A percentile compares a stretch with the other conserved stretches of the same genome.
phyloP scores from a whole-genome alignment of 2,888 invertebrate genomes.

The Meghimatium bilineatum region DNA sequence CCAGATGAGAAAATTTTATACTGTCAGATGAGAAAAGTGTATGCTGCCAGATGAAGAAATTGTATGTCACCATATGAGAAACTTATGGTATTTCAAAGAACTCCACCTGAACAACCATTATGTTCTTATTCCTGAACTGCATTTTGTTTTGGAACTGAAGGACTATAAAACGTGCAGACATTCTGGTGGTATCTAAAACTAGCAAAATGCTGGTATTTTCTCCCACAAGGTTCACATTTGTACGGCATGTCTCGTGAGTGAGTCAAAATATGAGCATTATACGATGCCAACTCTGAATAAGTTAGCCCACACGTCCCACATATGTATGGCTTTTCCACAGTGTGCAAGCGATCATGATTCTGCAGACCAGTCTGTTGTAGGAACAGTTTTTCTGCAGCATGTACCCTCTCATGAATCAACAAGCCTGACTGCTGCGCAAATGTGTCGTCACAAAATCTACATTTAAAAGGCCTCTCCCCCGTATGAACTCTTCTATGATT shows the following conservation, averaged over 20 bases:
- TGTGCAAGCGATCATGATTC: slow-evolving; percentile 62
- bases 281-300: slow-evolving; percentile 54
- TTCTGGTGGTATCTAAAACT: slow-evolving; percentile 43
- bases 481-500: slow-evolving; percentile 37
- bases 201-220: slow-evolving; percentile 41
- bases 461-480: slow-evolving; percentile 42
- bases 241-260: slow-evolving; percentile 39
- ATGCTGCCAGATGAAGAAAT: too few species aligned
- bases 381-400: slow-evolving; percentile 27
- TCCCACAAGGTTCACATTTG: slow-evolving; percentile 42
- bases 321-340: slow-evolving; percentile 55
- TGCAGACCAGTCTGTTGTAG: slow-evolving; percentile 20
- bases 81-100: too few species aligned
- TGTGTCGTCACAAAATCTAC: slow-evolving; percentile 39
- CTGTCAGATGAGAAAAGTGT: too few species aligned
- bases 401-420: slow-evolving; percentile 38
- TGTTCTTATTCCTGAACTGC: not conserved
- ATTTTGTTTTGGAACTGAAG: slow-evolving; percentile 22
- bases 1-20: too few species aligned
- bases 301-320: slow-evolving; percentile 67
- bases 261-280: slow-evolving; percentile 40
- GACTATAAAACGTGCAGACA: slow-evolving; percentile 41
- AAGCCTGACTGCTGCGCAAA: slow-evolving; percentile 42
- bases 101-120: not conserved
- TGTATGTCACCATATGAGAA: too few species aligned